Base-by-base conservation (phyloP, 2,888 invertebrate species). In the Cynaeus angustus region DNA sequence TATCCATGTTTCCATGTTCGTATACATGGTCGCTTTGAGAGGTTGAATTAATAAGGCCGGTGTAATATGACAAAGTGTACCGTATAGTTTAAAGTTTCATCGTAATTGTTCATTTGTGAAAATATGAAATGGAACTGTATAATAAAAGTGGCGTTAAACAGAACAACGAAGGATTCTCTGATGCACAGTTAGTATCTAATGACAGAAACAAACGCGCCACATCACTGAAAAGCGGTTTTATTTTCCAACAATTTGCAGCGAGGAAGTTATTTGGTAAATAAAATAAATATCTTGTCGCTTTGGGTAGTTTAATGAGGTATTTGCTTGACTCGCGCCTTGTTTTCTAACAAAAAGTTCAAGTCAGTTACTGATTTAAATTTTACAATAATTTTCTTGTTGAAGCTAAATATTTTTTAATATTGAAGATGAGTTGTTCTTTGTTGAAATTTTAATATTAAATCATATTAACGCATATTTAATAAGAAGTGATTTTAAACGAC, bases 61-160 rank as follows among this genome's bases (percentile, higher is more conserved):
- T n/a, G n/a, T n/a, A 28, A 52, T 30, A 52, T 26, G 55, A 55
- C 37, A 38, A 38, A 37, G 37, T 37, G 8, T 37, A 37, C 33
- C 37, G 13, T 10, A n/a, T 8, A 7, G 26, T 26, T 38, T 21
- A 41, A 56, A 16, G 9, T 55, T 55, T 55, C 55, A 53, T 30
- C 37, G 53, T 33, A 33, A 33, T 21, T 56, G 56, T 56, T 56
- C 56, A 41, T 41, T 56, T 12, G 38, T 56, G 56, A 41, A 56
- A 41, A 41, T n/a, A 16, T 56, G 61, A 61, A 61, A 61, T 61
- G 61, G 61, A 48, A 48, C n/a, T 46, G 16, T 41, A 13, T 37
- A 43, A 61, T 61, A 61, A 61, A 61, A 61, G 46, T 61, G 61
- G 61, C 48, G 46, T 61, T 61, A 61, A 56, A 33, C 55, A 38